Percentiles rank a stretch among this genome's conserved stretches.
Evolutionary conservation across 1,140 invertebrate species (phyloP).

Genomic region (Micrasema longulum): DNA sequence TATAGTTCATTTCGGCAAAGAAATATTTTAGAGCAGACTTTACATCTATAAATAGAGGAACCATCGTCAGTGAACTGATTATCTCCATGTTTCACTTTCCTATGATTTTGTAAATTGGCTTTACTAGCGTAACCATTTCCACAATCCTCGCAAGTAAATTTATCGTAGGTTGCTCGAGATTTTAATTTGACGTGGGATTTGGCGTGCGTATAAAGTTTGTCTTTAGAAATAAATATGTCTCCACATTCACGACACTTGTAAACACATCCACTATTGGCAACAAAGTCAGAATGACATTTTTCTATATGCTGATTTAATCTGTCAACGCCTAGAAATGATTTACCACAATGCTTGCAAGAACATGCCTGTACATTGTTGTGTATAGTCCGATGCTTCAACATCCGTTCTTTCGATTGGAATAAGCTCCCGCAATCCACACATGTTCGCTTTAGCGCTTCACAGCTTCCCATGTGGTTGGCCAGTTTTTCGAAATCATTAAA

Average conservation of each 20-base stretch:
- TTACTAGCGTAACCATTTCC: constrained; percentile 34
- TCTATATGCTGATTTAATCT: constrained; percentile 39
- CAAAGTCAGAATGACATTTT: constrained; percentile 37
- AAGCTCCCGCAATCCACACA: constrained; percentile 35
- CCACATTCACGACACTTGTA: constrained; percentile 49
- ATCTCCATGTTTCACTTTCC: constrained; percentile 18
- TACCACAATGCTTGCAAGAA: constrained; percentile 35
- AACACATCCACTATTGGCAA: constrained; percentile 36
- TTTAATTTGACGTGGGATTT: constrained; percentile 48
- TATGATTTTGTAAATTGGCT: constrained; percentile 38
- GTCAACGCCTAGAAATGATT: constrained; percentile 30
- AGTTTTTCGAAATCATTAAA: constrained; percentile 48
- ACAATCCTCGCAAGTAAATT: constrained; percentile 43
- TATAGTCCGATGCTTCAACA: constrained; percentile 32
- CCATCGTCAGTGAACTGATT: background rate
- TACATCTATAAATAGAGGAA: constrained; percentile 41
- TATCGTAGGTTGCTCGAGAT: constrained; percentile 11
- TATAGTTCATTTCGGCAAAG: constrained; percentile 45
- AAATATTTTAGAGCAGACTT: constrained; percentile 40
- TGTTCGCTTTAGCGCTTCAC: constrained; percentile 36
- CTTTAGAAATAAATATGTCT: constrained; percentile 37
- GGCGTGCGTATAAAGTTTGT: constrained; percentile 39
- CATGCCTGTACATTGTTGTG: constrained; percentile 13
- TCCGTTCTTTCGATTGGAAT: constrained; percentile 39
- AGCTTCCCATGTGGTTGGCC: constrained; percentile 47